These are phyloP conservation scores for Triplophysa siluroides DNA, from an alignment of 2,113 vertebrate species.

Conservation along the genomic window DNA sequence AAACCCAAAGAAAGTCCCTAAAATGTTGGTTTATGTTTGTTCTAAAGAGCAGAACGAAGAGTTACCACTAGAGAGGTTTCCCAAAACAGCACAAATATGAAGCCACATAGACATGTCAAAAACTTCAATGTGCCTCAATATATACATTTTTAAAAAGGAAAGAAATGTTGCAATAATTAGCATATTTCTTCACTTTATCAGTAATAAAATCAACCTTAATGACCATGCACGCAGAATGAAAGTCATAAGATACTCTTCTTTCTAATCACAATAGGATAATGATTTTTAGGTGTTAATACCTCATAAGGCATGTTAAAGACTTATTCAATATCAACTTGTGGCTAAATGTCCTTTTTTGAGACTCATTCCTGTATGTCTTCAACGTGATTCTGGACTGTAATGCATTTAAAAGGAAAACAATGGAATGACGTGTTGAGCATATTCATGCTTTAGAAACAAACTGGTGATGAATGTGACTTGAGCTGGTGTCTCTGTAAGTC, in stretches of 20 bases:
- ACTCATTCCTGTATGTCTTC: not conserved
- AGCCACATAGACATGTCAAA: not conserved
- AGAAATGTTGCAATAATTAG: not conserved
- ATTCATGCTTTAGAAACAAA: not conserved
- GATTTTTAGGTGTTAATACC: not conserved
- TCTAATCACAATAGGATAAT: not conserved
- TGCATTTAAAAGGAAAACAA: not conserved
- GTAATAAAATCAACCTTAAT: not conserved
- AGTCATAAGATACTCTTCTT: not conserved
- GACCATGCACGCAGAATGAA: slow-evolving; percentile 3
- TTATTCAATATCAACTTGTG: not conserved
- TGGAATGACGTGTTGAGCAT: not conserved
- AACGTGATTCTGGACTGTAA: not conserved
- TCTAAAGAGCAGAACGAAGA: not conserved
- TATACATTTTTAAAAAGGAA: slow-evolving; percentile 5
- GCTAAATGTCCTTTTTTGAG: not conserved
- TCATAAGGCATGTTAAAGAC: not conserved
- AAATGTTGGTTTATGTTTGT: not conserved
- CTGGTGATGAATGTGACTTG: not conserved
- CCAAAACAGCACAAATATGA: not conserved
- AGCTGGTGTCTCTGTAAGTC: not conserved
- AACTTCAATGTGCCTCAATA: not conserved
- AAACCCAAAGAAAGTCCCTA: not conserved
- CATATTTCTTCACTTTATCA: not conserved
- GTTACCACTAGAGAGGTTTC: too few species aligned